phyloP scores from a whole-genome alignment of 2,797 vertebrate species.

The Poecilia gillii region DNA sequence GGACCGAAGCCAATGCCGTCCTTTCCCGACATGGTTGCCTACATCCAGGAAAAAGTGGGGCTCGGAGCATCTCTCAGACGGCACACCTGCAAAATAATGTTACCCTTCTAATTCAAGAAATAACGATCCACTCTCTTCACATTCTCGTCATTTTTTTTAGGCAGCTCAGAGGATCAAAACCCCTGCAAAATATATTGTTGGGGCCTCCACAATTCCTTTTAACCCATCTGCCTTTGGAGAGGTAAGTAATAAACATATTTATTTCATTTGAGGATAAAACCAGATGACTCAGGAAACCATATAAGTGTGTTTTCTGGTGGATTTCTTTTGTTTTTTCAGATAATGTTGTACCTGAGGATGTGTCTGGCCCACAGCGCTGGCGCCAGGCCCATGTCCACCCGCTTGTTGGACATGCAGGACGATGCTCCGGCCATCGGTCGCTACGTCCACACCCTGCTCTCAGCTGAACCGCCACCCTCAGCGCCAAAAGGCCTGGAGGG shows the following conservation, averaged over 20 bases:
- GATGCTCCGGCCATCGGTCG: slow-evolving; percentile 92
- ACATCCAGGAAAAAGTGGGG: slow-evolving; percentile 94
- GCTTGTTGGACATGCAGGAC: slow-evolving; percentile 94
- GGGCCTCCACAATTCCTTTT: slow-evolving; percentile 92
- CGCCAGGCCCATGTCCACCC: slow-evolving; percentile 86
- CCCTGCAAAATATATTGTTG: slow-evolving; percentile 91
- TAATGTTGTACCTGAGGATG: slow-evolving; percentile 95
- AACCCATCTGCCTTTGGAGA: slow-evolving; percentile 96
- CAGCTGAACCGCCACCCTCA: slow-evolving; percentile 77
- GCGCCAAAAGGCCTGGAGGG: slow-evolving; percentile 84
- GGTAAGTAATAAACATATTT: slow-evolving; percentile 75
- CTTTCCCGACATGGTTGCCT: slow-evolving; percentile 96
- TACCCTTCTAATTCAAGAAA: not conserved
- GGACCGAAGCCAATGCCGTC: slow-evolving; percentile 90
- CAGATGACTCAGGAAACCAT: not conserved
- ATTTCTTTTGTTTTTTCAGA: slow-evolving; percentile 74
- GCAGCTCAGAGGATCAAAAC: slow-evolving; percentile 95
- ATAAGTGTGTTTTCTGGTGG: not conserved
- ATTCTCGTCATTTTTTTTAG: slow-evolving; percentile 73
- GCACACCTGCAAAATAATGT: not conserved
- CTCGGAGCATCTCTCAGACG: not conserved
- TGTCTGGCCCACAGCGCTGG: slow-evolving; percentile 95
- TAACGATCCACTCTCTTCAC: not conserved
- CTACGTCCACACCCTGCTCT: slow-evolving; percentile 88
- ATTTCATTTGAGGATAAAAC: not conserved